Base-by-base conservation (phyloP, 2,888 invertebrate genomes). In the Noctua fimbriata region DNA sequence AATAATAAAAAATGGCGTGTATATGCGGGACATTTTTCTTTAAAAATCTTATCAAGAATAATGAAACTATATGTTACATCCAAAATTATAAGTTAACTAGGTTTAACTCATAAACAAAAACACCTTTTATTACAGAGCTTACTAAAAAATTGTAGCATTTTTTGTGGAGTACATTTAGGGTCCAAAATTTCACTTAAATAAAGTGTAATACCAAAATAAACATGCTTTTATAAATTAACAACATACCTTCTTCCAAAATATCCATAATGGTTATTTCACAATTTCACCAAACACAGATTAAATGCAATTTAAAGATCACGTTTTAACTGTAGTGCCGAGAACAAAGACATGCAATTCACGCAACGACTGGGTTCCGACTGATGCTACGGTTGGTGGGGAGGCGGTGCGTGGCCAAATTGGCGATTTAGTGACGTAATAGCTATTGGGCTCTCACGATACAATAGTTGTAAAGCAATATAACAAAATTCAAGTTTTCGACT, bases 291-390 rank as follows among this genome's bases (percentile, higher is more conserved):
- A 74, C 74, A 36, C n/a, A 74, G 21, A 74, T 0, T 52, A 24
- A 70, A n/a, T 55, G 36, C 52, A 73, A 73, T 66, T 41, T 28
- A 74, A 63, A 73, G 16, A 73, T 73, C 24, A 63, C 44, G 63
- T 63, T 63, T 73, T 63, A 47, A 73, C 21, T 44, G 58, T 5
- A 72, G 72, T 60, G 58, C 28, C 44, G 49, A 52, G 52, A 76
- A 76, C 60, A 47, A 72, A 72, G 72, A 73, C 49, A 36, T 47
- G 6, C 65, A 49, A 49, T 49, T 65, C 36, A 49, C 63, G 49
- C 73, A 73, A 76, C 49, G 41, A 72, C 77, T 77, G 65, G 55
- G 73, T 72, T 77, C 77, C 72, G 71, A 76, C 76, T 76, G 60
- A 47, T 76, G 47, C 69, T 69, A 76, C 69, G 69, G 55, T 76